These are phyloP conservation scores for Phalacrocorax aristotelis DNA, from an alignment of 2,113 vertebrate genomes.

Conservation along the genomic window DNA sequence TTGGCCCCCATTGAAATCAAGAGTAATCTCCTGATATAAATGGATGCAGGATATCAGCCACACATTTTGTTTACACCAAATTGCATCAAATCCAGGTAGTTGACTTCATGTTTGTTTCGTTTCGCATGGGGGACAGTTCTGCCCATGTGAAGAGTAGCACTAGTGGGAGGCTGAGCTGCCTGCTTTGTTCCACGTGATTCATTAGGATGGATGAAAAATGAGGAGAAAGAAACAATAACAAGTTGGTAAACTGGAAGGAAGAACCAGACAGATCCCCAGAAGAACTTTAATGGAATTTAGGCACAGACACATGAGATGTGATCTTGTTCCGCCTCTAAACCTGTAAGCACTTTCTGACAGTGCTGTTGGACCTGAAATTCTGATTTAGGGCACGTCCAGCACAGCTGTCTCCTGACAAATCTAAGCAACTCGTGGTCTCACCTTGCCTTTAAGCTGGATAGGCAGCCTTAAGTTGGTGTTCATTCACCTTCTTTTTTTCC, in stretches of 20 bases:
- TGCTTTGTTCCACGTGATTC: not conserved
- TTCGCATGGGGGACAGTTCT: not conserved
- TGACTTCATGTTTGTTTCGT: not conserved
- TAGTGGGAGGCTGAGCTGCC: not conserved
- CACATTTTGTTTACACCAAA: not conserved
- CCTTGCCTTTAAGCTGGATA: not conserved
- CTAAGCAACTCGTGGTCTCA: not conserved
- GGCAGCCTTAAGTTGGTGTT: not conserved
- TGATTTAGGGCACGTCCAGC: not conserved
- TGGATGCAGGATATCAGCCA: not conserved
- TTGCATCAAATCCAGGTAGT: not conserved
- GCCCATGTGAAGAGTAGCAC: not conserved
- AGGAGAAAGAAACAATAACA: not conserved
- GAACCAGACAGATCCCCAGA: not conserved
- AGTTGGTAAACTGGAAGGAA: not conserved
- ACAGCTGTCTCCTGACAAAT: not conserved
- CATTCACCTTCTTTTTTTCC: not conserved
- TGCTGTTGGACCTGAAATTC: not conserved
- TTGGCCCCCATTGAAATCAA: not conserved
- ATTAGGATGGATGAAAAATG: not conserved
- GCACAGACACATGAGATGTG: rapidly evolving
- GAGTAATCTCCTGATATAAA: not conserved
- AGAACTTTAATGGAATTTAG: not conserved
- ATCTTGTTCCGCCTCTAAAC: not conserved
- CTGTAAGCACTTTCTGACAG: not conserved